Percentiles rank a stretch among this genome's conserved stretches.
These are phyloP conservation scores for Chamaetylas fuelleborni DNA, from an alignment of 2,113 vertebrate genomes.

Conservation along the genomic window DNA sequence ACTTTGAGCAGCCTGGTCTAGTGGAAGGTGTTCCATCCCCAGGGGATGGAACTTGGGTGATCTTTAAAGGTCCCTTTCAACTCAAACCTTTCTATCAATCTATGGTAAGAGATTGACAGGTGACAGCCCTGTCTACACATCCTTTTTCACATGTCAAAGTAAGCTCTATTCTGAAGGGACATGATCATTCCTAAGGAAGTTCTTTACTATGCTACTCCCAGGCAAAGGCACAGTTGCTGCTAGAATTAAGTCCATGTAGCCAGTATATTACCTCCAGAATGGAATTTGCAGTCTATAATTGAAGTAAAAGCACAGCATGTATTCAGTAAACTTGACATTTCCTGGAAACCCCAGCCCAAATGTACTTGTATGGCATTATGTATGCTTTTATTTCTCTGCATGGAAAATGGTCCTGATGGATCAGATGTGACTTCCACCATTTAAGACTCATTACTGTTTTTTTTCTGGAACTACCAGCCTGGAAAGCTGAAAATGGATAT, in stretches of 20 bases:
- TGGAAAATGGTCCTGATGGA: neutral
- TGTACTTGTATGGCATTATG: neutral
- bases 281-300: neutral
- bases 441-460: neutral
- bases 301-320: neutral
- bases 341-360: neutral
- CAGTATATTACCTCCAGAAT: neutral
- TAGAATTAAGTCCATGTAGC: neutral
- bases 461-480: neutral
- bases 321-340: neutral
- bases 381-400: neutral
- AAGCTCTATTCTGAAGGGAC: neutral
- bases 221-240: fast-evolving
- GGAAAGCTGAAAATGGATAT: neutral
- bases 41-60: neutral
- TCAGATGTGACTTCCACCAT: neutral
- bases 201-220: neutral
- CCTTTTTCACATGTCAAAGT: neutral
- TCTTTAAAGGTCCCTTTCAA: neutral
- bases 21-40: neutral
- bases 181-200: neutral
- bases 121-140: neutral
- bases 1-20: neutral
- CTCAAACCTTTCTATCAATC: neutral
- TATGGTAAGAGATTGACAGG: neutral